These are phyloP conservation scores for Pseudomyrmex cubaensis DNA, from an alignment of 1,140 invertebrate species.

Conservation along the genomic window DNA sequence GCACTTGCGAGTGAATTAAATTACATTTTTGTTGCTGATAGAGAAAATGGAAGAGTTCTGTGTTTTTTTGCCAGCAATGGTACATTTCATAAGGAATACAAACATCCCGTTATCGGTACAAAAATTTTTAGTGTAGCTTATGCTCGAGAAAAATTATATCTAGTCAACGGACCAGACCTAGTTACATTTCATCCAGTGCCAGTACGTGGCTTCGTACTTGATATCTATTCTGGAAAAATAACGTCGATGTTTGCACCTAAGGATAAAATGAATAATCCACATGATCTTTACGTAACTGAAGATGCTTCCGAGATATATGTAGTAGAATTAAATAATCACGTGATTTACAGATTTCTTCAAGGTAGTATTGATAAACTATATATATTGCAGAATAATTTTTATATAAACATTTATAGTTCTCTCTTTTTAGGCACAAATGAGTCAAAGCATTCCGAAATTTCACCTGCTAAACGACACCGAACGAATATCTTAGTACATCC, in stretches of 20 bases:
- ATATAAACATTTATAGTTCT: constrained; percentile 9
- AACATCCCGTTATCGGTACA: constrained; percentile 87
- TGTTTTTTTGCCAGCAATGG: constrained; percentile 90
- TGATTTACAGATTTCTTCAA: constrained; percentile 88
- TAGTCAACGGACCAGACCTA: constrained; percentile 78
- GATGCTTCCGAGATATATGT: constrained; percentile 91
- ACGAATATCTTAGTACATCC: constrained; percentile 69
- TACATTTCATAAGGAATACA: constrained; percentile 87
- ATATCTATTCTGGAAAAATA: constrained; percentile 87
- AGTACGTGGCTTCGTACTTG: constrained; percentile 89
- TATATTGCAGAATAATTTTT: not conserved
- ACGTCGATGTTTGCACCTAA: constrained; percentile 87
- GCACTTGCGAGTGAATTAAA: constrained; percentile 91
- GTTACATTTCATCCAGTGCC: constrained; percentile 61
- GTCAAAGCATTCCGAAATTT: constrained; percentile 45
- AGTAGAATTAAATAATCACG: constrained; percentile 89
- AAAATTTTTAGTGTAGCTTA: constrained; percentile 90
- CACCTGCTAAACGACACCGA: constrained; percentile 58
- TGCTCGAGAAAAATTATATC: constrained; percentile 84
- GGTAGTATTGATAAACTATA: constrained; percentile 67
- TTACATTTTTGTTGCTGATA: constrained; percentile 94
- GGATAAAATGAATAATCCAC: constrained; percentile 88
- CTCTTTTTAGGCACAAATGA: constrained; percentile 64
- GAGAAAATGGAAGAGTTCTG: constrained; percentile 95
- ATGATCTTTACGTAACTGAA: constrained; percentile 90